phyloP scores from a whole-genome alignment of 37 sponge, comb jelly and placozoan species.

The Bolinopsis microptera region DNA sequence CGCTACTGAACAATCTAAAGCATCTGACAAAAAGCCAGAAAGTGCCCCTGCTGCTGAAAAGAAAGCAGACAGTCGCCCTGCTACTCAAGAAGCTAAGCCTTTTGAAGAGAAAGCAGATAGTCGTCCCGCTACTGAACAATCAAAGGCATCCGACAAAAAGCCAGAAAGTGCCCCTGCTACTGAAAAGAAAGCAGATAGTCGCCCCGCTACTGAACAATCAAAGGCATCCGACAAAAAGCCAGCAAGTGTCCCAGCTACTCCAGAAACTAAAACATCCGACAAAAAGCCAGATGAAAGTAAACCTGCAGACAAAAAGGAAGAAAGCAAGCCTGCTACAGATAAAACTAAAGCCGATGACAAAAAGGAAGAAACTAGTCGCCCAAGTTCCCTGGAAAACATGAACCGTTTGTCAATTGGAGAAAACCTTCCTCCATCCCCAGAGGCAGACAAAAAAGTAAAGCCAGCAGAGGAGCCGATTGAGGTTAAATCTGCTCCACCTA shows the following conservation, averaged over 20 bases:
- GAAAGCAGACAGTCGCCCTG: constrained; percentile 51
- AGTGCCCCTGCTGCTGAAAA: constrained; percentile 35
- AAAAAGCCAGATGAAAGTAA: neutral
- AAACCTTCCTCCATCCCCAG: neutral
- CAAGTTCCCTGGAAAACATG: neutral
- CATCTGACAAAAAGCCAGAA: neutral
- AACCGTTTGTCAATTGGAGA: neutral
- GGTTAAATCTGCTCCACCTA: constrained; percentile 62
- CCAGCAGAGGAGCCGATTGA: neutral
- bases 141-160: neutral
- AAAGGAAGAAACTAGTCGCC: neutral
- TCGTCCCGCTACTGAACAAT: neutral
- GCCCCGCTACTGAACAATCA: constrained; percentile 7
- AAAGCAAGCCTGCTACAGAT: constrained; percentile 29
- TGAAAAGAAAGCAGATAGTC: constrained; percentile 55
- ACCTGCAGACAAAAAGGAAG: constrained; percentile 16
- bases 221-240: neutral
- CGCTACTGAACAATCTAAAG: constrained; percentile 2
- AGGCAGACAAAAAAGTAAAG: neutral
- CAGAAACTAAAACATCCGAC: neutral
- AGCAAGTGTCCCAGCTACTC: neutral
- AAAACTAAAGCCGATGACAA: neutral
- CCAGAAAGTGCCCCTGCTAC: neutral
- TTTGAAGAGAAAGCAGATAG: neutral
- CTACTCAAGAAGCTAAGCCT: constrained; percentile 1